Base-by-base conservation (phyloP, 1,140 invertebrate species). In the Brachionus paranguensis region DNA sequence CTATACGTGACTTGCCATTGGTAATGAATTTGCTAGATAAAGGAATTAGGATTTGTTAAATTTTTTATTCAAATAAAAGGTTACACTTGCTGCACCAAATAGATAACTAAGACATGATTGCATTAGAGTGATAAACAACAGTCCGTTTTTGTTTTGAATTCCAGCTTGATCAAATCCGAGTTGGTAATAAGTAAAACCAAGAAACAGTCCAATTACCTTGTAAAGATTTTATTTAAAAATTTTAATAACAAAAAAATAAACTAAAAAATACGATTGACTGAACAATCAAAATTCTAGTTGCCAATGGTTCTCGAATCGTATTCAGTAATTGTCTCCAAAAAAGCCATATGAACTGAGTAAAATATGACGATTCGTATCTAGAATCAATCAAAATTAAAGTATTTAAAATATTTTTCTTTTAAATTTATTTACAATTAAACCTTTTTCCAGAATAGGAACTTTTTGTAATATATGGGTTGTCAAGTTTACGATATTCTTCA, bases 121-220 rank as follows among this genome's bases (percentile, higher is more conserved):
- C 4, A 94, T 95, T 2, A 97, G 90, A 87, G 96, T 93, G 78
- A 97, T 92, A 87, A 97, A 98, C 24, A 98, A 91, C n/a, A 94
- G 94, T 68, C 96, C 96, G 88, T 97, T 97, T 84, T 98, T 95
- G 88, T 98, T 98, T 92, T 95, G 94, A 0, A 97, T 93, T 4
- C 95, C 95, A 86, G 95, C 93, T 88, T 96, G 93, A 86, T 94
- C 92, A 43, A 95, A 87, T 86, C 92, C 89, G 88, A 97, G 95
- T 0, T 93, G 92, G 87, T 93, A 94, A 89, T 96, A 99, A 81
- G 98, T 93, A 5, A 96, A 88, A 5, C 95, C 95, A 85, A 98
- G 92, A 5, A 97, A 88, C 6, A 95, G 87, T 5, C 94, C 93
- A 7, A 96, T 93, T 90, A 96, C 92, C 43, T 50, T 45, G 37